Base-by-base conservation (phyloP, 2,888 invertebrate species). In the Cephus runcator region DNA sequence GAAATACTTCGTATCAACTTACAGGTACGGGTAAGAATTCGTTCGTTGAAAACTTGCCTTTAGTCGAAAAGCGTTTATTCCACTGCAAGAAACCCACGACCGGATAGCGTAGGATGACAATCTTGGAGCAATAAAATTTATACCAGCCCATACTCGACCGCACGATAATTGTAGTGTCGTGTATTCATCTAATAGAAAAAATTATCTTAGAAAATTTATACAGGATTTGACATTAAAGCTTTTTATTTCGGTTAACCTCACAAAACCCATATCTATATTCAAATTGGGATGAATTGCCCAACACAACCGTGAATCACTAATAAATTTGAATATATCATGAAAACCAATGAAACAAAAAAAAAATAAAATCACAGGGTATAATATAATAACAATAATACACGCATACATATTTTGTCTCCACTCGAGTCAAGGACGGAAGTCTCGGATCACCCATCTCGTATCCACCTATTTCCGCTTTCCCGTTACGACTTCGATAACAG, bases 21-120 rank as follows among this genome's bases (percentile, higher is more conserved):
- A 23, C 23, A 23, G 23, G 56, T 56, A 56, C 56, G 23, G 23
- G 56, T 23, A 56, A 56, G 23, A 9, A 56, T 56, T 9, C 9
- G 56, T 56, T 56, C 56, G 23, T 56, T 56, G 56, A 23, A 56
- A 23, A 23, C 56, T 56, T 23, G 56, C 9, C 23, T 56, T 56
- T 23, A 74, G 74, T 81, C 82, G 83, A 86, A 84, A 86, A 86
- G 84, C 82, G 81, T 85, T 84, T 83, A 82, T 86, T 84, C 81
- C 76, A 23, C 73, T 73, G 74, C 75, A 76, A 73, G 76, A 74
- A 76, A 68, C 75, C 73, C 71, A 76, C 69, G 73, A 76, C 79
- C 82, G 81, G 81, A 80, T 81, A 79, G 79, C 82, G 82, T 86
- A 82, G 85, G 83, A 77, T 76, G 80, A 75, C 77, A 81, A 77